Base-by-base conservation (phyloP, 1,140 invertebrate species). In the Drosophila orosa region DNA sequence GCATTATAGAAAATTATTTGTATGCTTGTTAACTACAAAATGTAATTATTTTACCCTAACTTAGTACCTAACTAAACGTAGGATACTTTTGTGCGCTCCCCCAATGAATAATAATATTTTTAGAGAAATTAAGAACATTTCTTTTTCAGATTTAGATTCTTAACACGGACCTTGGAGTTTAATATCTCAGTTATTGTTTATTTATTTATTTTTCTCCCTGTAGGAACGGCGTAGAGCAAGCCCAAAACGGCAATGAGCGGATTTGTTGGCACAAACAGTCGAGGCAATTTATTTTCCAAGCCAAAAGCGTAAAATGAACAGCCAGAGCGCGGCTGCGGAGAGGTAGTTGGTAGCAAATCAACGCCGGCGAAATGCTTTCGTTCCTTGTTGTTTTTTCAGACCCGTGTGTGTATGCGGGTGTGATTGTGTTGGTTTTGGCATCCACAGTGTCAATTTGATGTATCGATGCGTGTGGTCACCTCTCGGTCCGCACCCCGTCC, bases 381-480 rank as follows among this genome's bases (percentile, higher is more conserved):
- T 15, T 42, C 40, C 57, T 47, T 31, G 48, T 74, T 55, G 55
- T 56, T 68, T 73, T 56, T 74, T 48, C 44, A 59, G 8, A 19
- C 25, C 55, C 31, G 55, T 63, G 29, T 45, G 42, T 50, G 57
- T 60, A 13, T 19, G 56, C 13, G 58, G 55, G 54, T 83, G 65
- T 80, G 44, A 71, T 69, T 68, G 67, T 45, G 48, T 47, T 71
- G 67, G 67, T 57, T 71, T 57, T 71, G 65, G 67, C 67, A 57
- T 71, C 42, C 42, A 45, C 68, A 58, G 83, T 89, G 83, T 74
- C 79, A 78, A 83, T 83, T 87, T 87, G 83, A 87, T 87, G 80
- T 83, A 87, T 87, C 84, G 83, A 89, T 71, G 84, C 80, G 75
- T 77, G 83, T 54, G 80, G 83, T 86, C 86, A 79, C 75, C 83